Evolutionary conservation across 2,797 vertebrate species (phyloP), one percentile per base, ranked within the genome.

Genomic region (Urocyon cinereoargenteus): DNA sequence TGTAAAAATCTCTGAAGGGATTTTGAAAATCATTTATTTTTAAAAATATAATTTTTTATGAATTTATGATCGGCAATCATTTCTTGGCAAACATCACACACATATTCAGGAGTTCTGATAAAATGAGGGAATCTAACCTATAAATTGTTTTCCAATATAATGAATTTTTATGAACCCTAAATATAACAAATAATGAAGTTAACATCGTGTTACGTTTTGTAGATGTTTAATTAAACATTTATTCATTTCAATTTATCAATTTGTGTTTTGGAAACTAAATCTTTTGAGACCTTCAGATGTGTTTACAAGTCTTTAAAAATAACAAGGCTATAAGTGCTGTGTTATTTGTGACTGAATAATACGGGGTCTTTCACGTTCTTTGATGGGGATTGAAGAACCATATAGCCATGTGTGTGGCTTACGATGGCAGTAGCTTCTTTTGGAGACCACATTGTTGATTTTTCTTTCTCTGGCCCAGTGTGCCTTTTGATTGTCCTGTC

Each of bases 111-210:
- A 97, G 96, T 97, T 97, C 96, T 96, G 96, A 91, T 96, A 97
- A 96, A 97, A 91, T 15, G 75, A 92, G 81, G 92, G 91, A 91
- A 83, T 89, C 82, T 96, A 96, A 87, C 86, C 90, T 97, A 96
- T 96, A 96, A 96, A 92, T 97, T 96, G 94, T 95, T 97, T 97
- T 96, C 94, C 91, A 84, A 86, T 84, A 95, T 64, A 97, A 96
- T 97, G 36, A 97, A 94, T 81, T 96, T 97, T 97, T 97, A 97
- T 86, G 95, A 95, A 96, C 11, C 49, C 13, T 4, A 34, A 93
- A 61, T 59, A 45, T 85, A 93, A 83, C 55, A 94, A 96, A 97
- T 93, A 95, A 97, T 55, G 88, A 89, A 91, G 53, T 36, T 91
- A 92, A 95, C 86, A 93, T 97, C 81, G 28, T 95, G 87, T 92